These are phyloP conservation scores for Formica exsecta DNA, from an alignment of 1,140 invertebrate species.

Conservation along the genomic window DNA sequence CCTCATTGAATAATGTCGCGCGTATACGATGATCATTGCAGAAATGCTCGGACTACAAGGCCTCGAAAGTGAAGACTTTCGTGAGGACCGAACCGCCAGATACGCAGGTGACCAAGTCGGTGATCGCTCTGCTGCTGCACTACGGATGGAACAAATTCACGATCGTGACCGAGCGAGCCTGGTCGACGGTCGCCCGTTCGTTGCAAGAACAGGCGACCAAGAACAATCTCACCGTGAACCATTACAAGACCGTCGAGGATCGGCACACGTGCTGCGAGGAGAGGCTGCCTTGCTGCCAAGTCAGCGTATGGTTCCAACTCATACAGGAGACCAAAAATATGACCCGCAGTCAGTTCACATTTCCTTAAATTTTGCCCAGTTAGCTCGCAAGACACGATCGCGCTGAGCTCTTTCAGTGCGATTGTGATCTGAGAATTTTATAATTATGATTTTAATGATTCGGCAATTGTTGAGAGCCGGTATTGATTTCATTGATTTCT, in stretches of 20 bases:
- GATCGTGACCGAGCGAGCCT: constrained; percentile 94
- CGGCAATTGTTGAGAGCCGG: constrained; percentile 11
- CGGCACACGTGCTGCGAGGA: constrained; percentile 92
- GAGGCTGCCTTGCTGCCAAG: constrained; percentile 90
- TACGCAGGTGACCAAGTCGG: constrained; percentile 97
- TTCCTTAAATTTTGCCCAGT: not conserved
- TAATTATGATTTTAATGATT: not conserved
- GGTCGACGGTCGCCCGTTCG: constrained; percentile 92
- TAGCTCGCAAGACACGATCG: not conserved
- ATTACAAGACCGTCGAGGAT: constrained; percentile 90
- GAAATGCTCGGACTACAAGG: constrained; percentile 97
- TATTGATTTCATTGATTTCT: not conserved
- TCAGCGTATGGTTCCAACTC: constrained; percentile 93
- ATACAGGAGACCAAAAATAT: constrained; percentile 95
- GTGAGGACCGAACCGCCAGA: constrained; percentile 97
- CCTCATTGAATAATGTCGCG: not conserved
- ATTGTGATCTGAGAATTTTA: not conserved
- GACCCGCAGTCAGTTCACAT: constrained; percentile 92
- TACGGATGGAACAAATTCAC: constrained; percentile 98
- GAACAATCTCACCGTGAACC: constrained; percentile 94
- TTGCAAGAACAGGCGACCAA: constrained; percentile 90
- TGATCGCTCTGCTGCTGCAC: constrained; percentile 95
- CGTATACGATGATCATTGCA: constrained; percentile 82
- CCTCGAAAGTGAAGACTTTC: constrained; percentile 95
- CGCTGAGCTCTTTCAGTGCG: not conserved